A percentile compares a stretch with the other conserved stretches of the same genome.
These are phyloP conservation scores for Drosophila lutescens DNA, from an alignment of 2,888 invertebrate species.

Conservation along the genomic window DNA sequence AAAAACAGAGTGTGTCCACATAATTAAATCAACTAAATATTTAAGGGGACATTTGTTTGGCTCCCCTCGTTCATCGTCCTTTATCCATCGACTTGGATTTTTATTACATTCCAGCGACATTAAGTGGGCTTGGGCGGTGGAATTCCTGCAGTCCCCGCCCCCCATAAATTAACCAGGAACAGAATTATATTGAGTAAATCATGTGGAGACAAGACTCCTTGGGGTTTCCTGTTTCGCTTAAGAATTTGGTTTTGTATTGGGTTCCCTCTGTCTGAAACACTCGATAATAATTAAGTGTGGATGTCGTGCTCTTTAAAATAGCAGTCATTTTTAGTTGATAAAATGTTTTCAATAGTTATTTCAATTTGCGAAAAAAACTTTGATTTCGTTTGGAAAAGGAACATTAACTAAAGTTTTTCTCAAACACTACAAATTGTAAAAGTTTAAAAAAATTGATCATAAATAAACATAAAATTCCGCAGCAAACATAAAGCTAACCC, in stretches of 20 bases:
- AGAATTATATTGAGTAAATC: conserved; percentile 72
- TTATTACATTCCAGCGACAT: conserved; percentile 70
- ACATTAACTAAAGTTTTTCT: no score
- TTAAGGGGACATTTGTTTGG: conserved; percentile 74
- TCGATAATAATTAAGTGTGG: conserved; percentile 1
- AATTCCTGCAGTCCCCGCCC: conserved; percentile 20
- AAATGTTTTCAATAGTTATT: background rate
- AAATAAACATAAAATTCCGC: no score
- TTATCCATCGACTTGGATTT: conserved; percentile 60
- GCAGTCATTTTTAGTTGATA: background rate
- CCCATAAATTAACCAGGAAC: conserved; percentile 64
- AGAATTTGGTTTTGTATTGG: background rate
- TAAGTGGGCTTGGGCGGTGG: conserved; percentile 55
- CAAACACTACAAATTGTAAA: no score
- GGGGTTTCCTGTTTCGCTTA: conserved; percentile 19
- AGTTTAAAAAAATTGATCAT: no score
- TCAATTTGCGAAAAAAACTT: no score
- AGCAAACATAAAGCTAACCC: no score
- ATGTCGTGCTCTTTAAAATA: background rate
- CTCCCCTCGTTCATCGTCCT: conserved; percentile 26
- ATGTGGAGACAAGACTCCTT: conserved; percentile 50
- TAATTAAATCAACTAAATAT: conserved; percentile 79
- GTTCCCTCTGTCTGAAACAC: background rate
- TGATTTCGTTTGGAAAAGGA: no score
- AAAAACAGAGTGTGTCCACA: conserved; percentile 47